Evolutionary conservation across 2,113 vertebrate genomes (phyloP).

Genomic region (Sceloporus tristichus): DNA sequence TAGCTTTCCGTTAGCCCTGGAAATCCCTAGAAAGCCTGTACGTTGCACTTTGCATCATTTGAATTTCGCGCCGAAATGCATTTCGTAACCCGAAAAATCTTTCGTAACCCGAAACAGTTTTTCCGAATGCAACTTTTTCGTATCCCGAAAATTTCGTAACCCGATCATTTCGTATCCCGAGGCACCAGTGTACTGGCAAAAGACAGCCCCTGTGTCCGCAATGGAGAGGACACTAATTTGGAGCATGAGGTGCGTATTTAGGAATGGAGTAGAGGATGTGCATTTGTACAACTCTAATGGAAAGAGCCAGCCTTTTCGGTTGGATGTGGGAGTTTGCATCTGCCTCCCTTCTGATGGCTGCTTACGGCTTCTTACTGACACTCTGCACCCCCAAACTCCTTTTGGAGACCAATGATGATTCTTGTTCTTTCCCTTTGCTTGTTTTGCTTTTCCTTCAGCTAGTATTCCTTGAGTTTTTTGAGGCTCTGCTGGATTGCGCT

Average conservation of each 20-base stretch:
- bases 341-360: neutral
- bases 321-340: neutral
- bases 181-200: constrained; percentile 83
- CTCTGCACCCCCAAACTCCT: no score
- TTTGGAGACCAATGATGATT: neutral
- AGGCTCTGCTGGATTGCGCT: constrained; percentile 88
- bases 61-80: no score
- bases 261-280: rapidly evolving
- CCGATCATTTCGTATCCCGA: no score
- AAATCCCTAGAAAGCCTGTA: no score
- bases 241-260: constrained; percentile 83
- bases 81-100: no score
- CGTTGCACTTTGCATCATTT: no score
- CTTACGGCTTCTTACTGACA: no score
- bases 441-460: constrained; percentile 79
- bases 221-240: constrained; percentile 73
- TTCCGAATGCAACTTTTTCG: no score
- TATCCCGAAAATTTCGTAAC: no score
- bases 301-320: neutral
- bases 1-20: no score
- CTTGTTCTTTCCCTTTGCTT: neutral
- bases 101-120: no score
- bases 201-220: constrained; percentile 70
- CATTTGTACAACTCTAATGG: neutral
- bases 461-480: constrained; percentile 93